A percentile compares a stretch with the other conserved stretches of the same genome.
phyloP scores from a whole-genome alignment of 2,113 vertebrate species.

The Embiotoca jacksoni region DNA sequence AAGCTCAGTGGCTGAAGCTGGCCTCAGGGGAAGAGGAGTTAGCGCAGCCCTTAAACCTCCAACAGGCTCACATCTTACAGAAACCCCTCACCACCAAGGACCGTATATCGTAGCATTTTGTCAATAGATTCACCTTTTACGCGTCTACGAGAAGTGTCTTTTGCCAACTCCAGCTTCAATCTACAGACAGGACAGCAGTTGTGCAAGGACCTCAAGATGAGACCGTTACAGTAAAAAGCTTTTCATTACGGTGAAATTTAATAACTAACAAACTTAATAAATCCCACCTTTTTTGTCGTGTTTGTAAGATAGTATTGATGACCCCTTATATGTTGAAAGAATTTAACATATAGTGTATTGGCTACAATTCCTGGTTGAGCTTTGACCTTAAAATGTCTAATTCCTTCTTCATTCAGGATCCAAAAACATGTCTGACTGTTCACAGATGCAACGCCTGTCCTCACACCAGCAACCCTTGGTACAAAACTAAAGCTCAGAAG shows the following conservation, averaged over 20 bases:
- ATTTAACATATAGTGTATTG: no score
- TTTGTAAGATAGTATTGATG: no score
- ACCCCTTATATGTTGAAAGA: no score
- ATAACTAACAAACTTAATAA: no score
- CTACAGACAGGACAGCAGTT: no score
- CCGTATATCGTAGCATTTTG: neutral
- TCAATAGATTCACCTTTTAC: neutral
- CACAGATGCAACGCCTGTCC: neutral
- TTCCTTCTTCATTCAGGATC: neutral
- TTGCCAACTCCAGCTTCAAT: no score
- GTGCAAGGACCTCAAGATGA: no score
- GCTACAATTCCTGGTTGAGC: no score
- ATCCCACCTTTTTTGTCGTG: no score
- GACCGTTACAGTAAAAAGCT: no score
- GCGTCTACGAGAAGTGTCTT: neutral
- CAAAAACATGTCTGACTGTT: neutral
- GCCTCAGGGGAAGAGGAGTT: neutral
- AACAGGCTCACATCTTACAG: conserved; percentile 3
- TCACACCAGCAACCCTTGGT: neutral
- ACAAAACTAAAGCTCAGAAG: conserved; percentile 3
- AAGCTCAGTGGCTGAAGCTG: conserved; percentile 45
- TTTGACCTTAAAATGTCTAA: no score
- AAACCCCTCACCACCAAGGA: neutral
- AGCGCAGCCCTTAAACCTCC: conserved; percentile 8
- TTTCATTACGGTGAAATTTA: no score